phyloP scores from a whole-genome alignment of 2,888 invertebrate species.

The Periphyllus acericola region DNA sequence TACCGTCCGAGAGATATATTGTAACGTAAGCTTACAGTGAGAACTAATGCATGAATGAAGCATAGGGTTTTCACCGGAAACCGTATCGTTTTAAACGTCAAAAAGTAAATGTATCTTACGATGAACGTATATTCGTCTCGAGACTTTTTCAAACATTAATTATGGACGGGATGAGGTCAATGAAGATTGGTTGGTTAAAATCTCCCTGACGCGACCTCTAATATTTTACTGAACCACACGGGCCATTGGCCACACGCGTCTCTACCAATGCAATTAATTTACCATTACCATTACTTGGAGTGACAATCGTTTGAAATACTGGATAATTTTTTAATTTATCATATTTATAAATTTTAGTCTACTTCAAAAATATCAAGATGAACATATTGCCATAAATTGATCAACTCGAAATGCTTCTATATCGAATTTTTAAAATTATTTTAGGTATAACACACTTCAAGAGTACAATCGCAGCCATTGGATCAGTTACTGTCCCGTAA shows the following conservation, averaged over 20 bases:
- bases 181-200: slow-evolving; percentile 25
- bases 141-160: not conserved
- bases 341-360: not conserved
- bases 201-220: not conserved
- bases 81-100: not conserved
- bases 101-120: not conserved
- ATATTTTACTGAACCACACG: not conserved
- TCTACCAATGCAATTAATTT: not conserved
- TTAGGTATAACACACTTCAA: no score
- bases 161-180: slow-evolving; percentile 1
- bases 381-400: no score
- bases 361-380: no score
- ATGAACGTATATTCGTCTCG: not conserved
- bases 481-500: not conserved
- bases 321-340: not conserved
- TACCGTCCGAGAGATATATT: no score
- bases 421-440: no score
- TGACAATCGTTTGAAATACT: not conserved
- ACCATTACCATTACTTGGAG: not conserved
- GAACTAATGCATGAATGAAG: no score
- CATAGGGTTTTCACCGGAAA: not conserved
- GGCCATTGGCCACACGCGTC: no score
- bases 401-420: no score
- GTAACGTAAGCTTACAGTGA: no score
- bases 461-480: not conserved